Evolutionary conservation across 2,888 invertebrate genomes (phyloP), one percentile per base, ranked within the genome.

Genomic region (Allygus modestus): DNA sequence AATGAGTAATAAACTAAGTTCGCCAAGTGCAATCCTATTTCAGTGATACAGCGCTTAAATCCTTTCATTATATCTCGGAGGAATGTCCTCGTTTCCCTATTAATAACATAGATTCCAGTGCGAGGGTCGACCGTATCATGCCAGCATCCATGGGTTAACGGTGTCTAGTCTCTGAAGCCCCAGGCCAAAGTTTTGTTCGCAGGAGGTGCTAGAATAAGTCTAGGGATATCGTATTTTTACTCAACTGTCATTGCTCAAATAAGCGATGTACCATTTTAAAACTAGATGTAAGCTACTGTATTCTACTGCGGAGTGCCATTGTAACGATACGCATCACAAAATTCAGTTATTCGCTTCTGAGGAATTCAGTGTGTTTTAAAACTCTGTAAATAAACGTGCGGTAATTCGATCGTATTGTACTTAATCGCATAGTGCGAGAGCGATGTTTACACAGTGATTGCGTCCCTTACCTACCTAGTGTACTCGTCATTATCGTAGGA

Each of bases 261-360:
- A 58, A 65, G 65, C 65, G 65, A 65, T 65, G 65, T 65, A 65
- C 65, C 65, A 65, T 28, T 65, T 58, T 65, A 65, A 54, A 28
- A 65, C 31, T 65, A 65, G 65, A 11, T 28, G 65, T 65, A 65
- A 65, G 65, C 28, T 31, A 15, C 28, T 11, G 17, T 54, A 54
- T 20, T 65, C 58, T 58, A 58, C 2, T 31, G 12, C 5, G 31
- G 65, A 65, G 65, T 65, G 65, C 65, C 65, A 65, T 65, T 65
- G 58, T 17, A 31, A 28, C 26, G 4, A 5, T 23, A 7, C 20
- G 15, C 65, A 65, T 23, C 58, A 58, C 46, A 46, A 46, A 2
- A 1, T 46, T 12, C 17, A 9, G 1, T 46, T 23, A 58, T 20
- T 23, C 20, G 58, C 11, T 26, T 20, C 26, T 20, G 20, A 58